phyloP scores from a whole-genome alignment of 1,140 invertebrate genomes.

The Zaprionus inermis region DNA sequence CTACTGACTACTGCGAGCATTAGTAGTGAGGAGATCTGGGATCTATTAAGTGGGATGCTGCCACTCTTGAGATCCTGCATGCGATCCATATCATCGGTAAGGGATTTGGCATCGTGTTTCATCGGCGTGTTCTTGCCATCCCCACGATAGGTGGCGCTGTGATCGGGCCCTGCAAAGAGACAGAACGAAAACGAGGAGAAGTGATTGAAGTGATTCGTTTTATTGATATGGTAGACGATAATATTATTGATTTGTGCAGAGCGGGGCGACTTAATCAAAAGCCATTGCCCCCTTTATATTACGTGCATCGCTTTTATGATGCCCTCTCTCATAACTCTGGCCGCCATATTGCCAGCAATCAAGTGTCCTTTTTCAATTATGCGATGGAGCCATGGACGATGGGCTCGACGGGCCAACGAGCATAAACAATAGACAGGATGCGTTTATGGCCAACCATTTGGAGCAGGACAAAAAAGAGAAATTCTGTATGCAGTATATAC shows the following conservation, averaged over 20 bases:
- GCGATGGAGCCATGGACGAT: constrained; percentile 60
- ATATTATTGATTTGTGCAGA: constrained; percentile 39
- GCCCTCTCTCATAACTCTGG: constrained; percentile 53
- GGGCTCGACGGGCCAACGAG: constrained; percentile 61
- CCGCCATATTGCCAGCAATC: constrained; percentile 63
- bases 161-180: constrained; percentile 64
- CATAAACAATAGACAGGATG: constrained; percentile 82
- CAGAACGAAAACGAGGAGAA: constrained; percentile 4
- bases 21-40: neutral
- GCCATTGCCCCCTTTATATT: constrained; percentile 50
- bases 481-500: constrained; percentile 1
- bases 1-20: neutral
- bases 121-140: constrained; percentile 58
- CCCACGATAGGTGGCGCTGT: constrained; percentile 65
- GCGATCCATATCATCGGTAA: constrained; percentile 72
- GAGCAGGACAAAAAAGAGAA: constrained; percentile 42
- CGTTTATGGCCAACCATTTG: constrained; percentile 79
- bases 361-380: constrained; percentile 82
- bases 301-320: constrained; percentile 56
- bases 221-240: constrained; percentile 18
- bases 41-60: neutral
- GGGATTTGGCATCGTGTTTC: constrained; percentile 76
- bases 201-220: constrained; percentile 15
- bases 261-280: constrained; percentile 66
- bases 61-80: constrained; percentile 69